A percentile compares a stretch with the other conserved stretches of the same genome.
Conservation (phyloP, 2,113 vertebrate species). For the Atrichornis clamosus region DNA sequence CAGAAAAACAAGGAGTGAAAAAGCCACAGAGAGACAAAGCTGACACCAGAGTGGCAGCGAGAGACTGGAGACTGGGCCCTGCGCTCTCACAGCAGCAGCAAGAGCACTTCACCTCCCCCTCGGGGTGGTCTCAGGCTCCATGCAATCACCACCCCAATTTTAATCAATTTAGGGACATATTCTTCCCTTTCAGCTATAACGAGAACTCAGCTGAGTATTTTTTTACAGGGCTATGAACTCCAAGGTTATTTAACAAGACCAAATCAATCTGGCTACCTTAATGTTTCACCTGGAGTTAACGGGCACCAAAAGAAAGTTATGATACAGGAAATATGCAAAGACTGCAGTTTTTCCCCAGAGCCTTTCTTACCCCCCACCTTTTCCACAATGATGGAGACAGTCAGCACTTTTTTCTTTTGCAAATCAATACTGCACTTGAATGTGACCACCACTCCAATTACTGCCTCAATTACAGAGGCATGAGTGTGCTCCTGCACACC, state of each 20-base stretch:
- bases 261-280: not conserved
- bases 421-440: constrained; percentile 60
- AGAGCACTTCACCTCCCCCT: not conserved
- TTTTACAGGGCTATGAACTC: not conserved
- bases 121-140: not conserved
- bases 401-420: constrained; percentile 58
- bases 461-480: constrained; percentile 50
- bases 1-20: not conserved
- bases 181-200: not conserved
- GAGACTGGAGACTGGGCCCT: not conserved
- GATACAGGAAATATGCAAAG: not conserved
- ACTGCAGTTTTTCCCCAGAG: not conserved
- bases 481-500: constrained; percentile 19
- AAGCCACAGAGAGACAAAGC: not conserved
- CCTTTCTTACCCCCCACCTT: not conserved
- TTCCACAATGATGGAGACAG: not conserved
- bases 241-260: not conserved
- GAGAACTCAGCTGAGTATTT: not conserved
- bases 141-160: not conserved
- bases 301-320: not conserved
- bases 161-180: not conserved
- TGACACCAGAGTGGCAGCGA: not conserved
- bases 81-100: rapidly evolving
- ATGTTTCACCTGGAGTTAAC: not conserved
- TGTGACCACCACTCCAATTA: constrained; percentile 64